Evolutionary conservation across 2,888 invertebrate species (phyloP), one percentile per base, ranked within the genome.

Genomic region (Tachina grossa): DNA sequence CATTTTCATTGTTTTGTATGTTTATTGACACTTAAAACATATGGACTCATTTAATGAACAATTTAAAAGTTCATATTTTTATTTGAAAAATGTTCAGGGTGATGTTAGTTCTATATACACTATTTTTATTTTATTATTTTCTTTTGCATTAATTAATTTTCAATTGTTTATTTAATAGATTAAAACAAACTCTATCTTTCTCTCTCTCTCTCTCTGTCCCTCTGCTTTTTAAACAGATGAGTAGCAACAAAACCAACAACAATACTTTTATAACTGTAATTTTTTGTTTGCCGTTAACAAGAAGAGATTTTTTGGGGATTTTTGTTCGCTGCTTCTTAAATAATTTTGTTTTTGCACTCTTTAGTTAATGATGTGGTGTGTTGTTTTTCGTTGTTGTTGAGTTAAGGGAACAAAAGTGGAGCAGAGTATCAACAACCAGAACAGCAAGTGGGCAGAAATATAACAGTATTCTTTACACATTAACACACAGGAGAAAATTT

Each of bases 401-500:
- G 4, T 2, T 3, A 31, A 22, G 22, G 3, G 16, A 43, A 65
- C 78, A 63, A 75, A 59, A 47, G 68, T 59, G 78, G 82, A 69
- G 65, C 53, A 41, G 11, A 45, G 61, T 39, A 65, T 63, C 51
- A 63, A 61, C 31, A 53, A 61, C 5, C 45, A 71, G 19, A 71
- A 72, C 71, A 43, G 47, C 47, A 74, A 74, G 57, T 81, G 59
- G 66, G 57, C 66, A 16, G 65, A 57, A 81, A 69, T 31, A 31
- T 31, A 31, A 68, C 39, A 59, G 53, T 77, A 71, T 80, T 84
- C 65, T 76, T 66, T 72, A 77, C 80, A 80, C 57, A 66, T 76
- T 66, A 66, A 69, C 68, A 74, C 59, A 81, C 81, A 81, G 77
- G 77, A 81, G 47, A 77, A 77, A 65, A 79, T 55, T 63, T 63